phyloP scores from a whole-genome alignment of 2,888 invertebrate genomes.

The Eilema griseolum region DNA sequence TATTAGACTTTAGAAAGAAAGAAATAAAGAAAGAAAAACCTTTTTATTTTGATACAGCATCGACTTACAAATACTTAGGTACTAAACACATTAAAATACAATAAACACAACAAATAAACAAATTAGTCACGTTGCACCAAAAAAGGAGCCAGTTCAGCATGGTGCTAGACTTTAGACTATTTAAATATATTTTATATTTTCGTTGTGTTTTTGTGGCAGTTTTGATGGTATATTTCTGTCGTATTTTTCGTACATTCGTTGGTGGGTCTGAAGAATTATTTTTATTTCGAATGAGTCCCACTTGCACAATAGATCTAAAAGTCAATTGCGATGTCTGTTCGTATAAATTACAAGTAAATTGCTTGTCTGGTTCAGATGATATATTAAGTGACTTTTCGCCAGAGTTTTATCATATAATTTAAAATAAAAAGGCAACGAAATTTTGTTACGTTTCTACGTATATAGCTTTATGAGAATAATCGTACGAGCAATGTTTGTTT shows the following conservation, averaged over 20 bases:
- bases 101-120: no score
- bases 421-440: neutral
- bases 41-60: no score
- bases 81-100: no score
- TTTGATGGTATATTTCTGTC: neutral
- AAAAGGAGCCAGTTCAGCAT: no score
- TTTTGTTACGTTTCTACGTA: neutral
- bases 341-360: constrained; percentile 46
- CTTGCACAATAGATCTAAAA: constrained; percentile 44
- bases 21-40: no score
- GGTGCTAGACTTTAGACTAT: no score
- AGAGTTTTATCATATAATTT: constrained; percentile 2
- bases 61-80: no score
- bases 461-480: neutral
- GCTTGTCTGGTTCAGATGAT: constrained; percentile 17
- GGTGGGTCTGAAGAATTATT: constrained; percentile 31
- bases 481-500: neutral
- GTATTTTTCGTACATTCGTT: constrained; percentile 12
- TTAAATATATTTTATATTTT: neutral
- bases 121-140: no score
- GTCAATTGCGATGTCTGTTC: constrained; percentile 41
- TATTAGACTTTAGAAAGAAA: constrained; percentile 7
- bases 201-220: neutral
- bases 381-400: neutral
- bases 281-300: constrained; percentile 45